Conservation (phyloP, 2,113 vertebrate species). For the Passer domesticus region DNA sequence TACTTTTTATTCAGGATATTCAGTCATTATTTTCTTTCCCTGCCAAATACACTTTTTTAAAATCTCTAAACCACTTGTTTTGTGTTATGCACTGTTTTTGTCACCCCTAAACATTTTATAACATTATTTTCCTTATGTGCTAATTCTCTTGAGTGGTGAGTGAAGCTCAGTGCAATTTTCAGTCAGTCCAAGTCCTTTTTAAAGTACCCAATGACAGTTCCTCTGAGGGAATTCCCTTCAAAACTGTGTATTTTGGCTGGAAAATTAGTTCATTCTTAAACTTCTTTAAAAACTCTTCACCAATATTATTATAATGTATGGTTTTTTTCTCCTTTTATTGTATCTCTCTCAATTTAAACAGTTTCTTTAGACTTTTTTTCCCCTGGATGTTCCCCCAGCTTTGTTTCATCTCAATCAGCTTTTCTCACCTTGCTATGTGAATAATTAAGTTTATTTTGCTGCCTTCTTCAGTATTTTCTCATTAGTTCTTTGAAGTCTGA, state of each 20-base stretch:
- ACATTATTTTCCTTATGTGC: not conserved
- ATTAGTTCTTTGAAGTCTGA: not conserved
- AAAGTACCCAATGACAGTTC: not conserved
- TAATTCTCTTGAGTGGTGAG: not conserved
- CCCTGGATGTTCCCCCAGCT: not conserved
- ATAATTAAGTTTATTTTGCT: not conserved
- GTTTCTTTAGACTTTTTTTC: not conserved
- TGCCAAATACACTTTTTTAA: not conserved
- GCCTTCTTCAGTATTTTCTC: not conserved
- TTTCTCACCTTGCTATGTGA: not conserved
- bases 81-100: not conserved
- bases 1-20: not conserved
- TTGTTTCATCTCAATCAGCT: not conserved
- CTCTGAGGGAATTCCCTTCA: not conserved
- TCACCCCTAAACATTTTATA: not conserved
- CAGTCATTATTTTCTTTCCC: not conserved
- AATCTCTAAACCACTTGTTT: not conserved
- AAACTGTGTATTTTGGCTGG: not conserved
- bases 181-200: not conserved
- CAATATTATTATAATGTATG: not conserved
- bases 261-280: not conserved
- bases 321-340: not conserved
- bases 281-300: not conserved
- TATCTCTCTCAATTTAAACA: not conserved
- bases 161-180: not conserved